Evolutionary conservation across 2,888 invertebrate species (phyloP).

Genomic region (Oxytorus armatus): DNA sequence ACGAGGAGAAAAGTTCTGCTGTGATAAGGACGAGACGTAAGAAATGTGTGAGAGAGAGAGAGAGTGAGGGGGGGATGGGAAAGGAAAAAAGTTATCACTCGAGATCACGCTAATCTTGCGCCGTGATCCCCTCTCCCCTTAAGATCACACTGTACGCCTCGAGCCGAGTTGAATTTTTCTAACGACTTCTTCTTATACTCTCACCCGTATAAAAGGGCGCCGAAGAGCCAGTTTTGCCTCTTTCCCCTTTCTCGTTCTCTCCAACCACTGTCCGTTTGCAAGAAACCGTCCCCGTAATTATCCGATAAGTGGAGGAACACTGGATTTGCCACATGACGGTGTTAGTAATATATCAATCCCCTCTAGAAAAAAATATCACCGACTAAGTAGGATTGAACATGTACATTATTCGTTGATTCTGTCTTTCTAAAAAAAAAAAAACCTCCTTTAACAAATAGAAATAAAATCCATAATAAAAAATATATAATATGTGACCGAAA

Average conservation of each 20-base stretch:
- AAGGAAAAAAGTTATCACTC: constrained; percentile 79
- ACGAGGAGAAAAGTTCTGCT: constrained; percentile 58
- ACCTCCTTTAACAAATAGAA: no score
- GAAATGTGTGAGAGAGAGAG: constrained; percentile 43
- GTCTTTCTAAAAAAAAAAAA: no score
- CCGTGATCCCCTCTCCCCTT: constrained; percentile 72
- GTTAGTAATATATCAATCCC: no score
- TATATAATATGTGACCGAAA: no score
- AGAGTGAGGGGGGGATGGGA: constrained; percentile 62
- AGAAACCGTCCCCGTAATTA: constrained; percentile 79
- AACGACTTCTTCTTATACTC: constrained; percentile 75
- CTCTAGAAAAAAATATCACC: no score
- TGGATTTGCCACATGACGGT: constrained; percentile 69
- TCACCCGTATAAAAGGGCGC: constrained; percentile 12
- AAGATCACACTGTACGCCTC: constrained; percentile 32
- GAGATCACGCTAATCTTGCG: constrained; percentile 84
- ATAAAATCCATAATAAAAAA: no score
- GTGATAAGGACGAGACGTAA: constrained; percentile 40
- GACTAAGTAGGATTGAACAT: no score
- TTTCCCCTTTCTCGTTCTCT: constrained; percentile 28
- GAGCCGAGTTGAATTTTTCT: constrained; percentile 81
- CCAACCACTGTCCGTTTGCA: background rate
- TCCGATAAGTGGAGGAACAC: constrained; percentile 78
- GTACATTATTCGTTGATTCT: no score
- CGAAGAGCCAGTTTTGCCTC: constrained; percentile 14